Evolutionary conservation across 2,888 invertebrate genomes (phyloP).

Genomic region (Tortricodes alternella): DNA sequence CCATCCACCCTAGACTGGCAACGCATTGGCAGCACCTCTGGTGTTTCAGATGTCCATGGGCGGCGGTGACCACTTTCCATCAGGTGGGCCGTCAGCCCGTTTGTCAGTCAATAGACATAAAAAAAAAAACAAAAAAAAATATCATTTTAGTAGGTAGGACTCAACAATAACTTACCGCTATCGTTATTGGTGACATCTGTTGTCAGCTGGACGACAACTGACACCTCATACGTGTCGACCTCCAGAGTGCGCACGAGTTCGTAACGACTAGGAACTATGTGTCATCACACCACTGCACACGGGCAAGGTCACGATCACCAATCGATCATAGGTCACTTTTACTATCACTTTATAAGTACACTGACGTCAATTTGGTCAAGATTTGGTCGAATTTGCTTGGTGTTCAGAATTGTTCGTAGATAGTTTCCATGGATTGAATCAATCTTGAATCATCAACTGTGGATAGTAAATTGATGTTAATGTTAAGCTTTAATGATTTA

Average conservation of each 20-base stretch:
- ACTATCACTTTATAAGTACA: too few relatives aligned
- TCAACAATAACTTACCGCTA: constrained; percentile 69
- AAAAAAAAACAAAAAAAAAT: too few relatives aligned
- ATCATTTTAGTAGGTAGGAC: too few relatives aligned
- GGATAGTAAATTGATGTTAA: constrained; percentile 6
- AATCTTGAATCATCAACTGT: constrained; percentile 21
- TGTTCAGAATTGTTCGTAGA: constrained; percentile 7
- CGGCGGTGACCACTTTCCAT: too few relatives aligned
- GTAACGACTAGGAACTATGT: constrained; percentile 39
- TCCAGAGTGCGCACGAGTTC: constrained; percentile 69
- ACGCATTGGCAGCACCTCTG: too few relatives aligned
- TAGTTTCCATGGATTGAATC: constrained; percentile 15
- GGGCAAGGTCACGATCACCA: constrained; percentile 13
- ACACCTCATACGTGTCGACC: constrained; percentile 79
- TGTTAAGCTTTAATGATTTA: constrained; percentile 1
- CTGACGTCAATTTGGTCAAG: neutral
- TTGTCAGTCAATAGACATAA: too few relatives aligned
- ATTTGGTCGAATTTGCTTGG: too few relatives aligned
- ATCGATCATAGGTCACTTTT: constrained; percentile 3
- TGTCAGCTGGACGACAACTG: constrained; percentile 82
- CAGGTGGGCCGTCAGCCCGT: too few relatives aligned
- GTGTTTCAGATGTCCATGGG: too few relatives aligned
- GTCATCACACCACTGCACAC: constrained; percentile 45
- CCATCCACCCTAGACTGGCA: too few relatives aligned
- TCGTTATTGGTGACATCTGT: constrained; percentile 79